These are phyloP conservation scores for Anticlea derivata DNA, from an alignment of 2,888 invertebrate genomes.

Conservation along the genomic window DNA sequence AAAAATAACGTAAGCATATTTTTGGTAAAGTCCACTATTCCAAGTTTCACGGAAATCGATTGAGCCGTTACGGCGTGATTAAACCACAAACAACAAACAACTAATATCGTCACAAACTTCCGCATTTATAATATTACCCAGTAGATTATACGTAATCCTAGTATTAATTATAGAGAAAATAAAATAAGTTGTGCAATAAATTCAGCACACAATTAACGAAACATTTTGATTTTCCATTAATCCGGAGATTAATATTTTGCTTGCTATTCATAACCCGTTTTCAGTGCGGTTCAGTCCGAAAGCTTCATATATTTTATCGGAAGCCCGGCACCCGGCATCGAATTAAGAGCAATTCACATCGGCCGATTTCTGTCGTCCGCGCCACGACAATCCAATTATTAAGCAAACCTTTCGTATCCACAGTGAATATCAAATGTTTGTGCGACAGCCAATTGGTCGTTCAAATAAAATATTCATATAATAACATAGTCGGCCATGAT, in stretches of 20 bases:
- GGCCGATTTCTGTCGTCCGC: slow-evolving; percentile 64
- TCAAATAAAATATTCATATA: slow-evolving; percentile 76
- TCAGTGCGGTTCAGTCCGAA: slow-evolving; percentile 49
- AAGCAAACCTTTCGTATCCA: slow-evolving; percentile 76
- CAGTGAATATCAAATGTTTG: slow-evolving; percentile 76
- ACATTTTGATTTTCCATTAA: slow-evolving; percentile 30
- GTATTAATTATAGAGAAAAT: no score
- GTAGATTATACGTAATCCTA: no score
- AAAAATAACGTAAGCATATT: no score
- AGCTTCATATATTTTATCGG: slow-evolving; percentile 61
- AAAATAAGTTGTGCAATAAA: slow-evolving; percentile 7
- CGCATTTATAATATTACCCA: no score
- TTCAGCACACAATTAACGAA: slow-evolving; percentile 25
- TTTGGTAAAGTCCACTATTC: no score
- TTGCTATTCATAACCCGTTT: slow-evolving; percentile 61
- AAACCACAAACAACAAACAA: no score
- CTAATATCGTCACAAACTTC: no score
- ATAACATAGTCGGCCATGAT: slow-evolving; percentile 56
- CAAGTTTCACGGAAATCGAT: no score
- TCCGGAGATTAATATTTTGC: slow-evolving; percentile 52
- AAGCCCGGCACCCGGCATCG: slow-evolving; percentile 44
- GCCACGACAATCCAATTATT: slow-evolving; percentile 76
- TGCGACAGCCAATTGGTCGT: slow-evolving; percentile 63
- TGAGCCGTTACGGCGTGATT: no score
- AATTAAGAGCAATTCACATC: slow-evolving; percentile 75